Evolutionary conservation across 2,113 vertebrate genomes (phyloP).

Genomic region (Limnothrissa miodon): DNA sequence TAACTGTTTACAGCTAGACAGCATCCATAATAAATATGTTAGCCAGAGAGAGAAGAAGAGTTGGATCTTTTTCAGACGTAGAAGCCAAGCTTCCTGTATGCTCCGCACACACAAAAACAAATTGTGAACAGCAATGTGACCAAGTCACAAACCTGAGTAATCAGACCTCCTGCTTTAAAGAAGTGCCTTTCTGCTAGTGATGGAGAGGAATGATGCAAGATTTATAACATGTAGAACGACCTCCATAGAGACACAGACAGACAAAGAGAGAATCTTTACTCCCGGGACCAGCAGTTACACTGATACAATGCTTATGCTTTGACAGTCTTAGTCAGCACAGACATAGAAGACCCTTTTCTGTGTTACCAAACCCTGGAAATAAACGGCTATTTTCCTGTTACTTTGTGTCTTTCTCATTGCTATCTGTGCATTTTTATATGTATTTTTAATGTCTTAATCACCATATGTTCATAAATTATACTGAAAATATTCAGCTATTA

Average conservation of each 20-base stretch:
- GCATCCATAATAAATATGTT: background rate
- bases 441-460: background rate
- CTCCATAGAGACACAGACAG: background rate
- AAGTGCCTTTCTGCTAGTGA: background rate
- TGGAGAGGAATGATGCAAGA: background rate
- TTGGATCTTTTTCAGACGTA: background rate
- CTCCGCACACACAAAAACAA: background rate
- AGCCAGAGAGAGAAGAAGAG: background rate
- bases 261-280: background rate
- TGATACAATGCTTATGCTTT: background rate
- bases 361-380: background rate
- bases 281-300: background rate
- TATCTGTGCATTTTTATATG: background rate
- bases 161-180: background rate
- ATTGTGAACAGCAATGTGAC: background rate
- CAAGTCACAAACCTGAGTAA: background rate
- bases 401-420: background rate
- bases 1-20: constrained; percentile 22
- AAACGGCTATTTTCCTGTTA: background rate
- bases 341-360: background rate
- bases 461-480: background rate
- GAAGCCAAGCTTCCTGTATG: background rate
- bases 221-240: background rate
- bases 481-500: background rate
- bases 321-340: constrained; percentile 2